A percentile compares a stretch with the other conserved stretches of the same genome.
phyloP scores from a whole-genome alignment of 2,888 invertebrate species.

The Platycheirus rosarum region DNA sequence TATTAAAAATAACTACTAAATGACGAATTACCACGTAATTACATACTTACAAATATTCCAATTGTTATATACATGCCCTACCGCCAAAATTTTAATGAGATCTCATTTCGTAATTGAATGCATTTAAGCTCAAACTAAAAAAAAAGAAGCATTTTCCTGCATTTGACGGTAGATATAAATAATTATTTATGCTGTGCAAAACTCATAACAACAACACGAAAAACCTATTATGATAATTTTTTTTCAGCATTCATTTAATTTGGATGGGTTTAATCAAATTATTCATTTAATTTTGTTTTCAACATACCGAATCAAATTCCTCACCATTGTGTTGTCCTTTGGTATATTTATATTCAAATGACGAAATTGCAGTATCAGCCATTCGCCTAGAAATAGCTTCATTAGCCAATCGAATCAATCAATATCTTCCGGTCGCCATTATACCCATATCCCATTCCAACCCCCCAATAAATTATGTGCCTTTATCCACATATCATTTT shows the following conservation, averaged over 20 bases:
- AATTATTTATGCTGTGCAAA: conserved; percentile 7
- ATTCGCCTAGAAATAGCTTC: conserved; percentile 38
- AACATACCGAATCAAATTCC: conserved; percentile 5
- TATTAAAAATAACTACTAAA: too few species aligned
- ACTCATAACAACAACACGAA: neutral
- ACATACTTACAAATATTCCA: too few species aligned
- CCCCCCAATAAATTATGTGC: neutral
- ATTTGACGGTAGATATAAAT: neutral
- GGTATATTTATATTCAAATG: conserved; percentile 33
- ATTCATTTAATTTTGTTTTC: conserved; percentile 47
- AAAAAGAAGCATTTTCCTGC: neutral
- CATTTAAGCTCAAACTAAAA: neutral
- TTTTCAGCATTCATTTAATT: conserved; percentile 46
- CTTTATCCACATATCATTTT: neutral
- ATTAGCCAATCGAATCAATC: conserved; percentile 67
- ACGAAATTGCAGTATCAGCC: conserved; percentile 15
- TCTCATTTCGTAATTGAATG: neutral
- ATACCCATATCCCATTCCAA: conserved; percentile 20
- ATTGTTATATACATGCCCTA: too few species aligned
- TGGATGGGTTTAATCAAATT: conserved; percentile 34
- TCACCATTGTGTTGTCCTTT: too few species aligned
- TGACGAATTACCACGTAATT: too few species aligned
- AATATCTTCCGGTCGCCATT: conserved; percentile 55
- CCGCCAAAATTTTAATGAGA: neutral
- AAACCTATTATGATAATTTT: conserved; percentile 22